These are phyloP conservation scores for Dicrurus megarhynchus DNA, from an alignment of 2,113 vertebrate genomes.

Conservation along the genomic window DNA sequence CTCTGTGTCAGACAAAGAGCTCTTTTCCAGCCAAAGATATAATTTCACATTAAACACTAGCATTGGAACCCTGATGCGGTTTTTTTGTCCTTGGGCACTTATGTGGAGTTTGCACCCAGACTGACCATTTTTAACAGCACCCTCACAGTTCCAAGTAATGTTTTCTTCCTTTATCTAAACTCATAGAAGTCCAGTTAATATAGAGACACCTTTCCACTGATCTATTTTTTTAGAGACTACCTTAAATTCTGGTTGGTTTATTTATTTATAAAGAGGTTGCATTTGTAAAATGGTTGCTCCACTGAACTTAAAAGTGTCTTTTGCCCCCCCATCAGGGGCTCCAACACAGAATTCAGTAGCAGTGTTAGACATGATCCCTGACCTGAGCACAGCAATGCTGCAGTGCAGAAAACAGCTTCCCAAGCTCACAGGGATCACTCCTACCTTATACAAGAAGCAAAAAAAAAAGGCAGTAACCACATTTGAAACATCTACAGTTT, in stretches of 20 bases:
- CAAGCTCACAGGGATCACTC: neutral
- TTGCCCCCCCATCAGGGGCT: rapidly evolving
- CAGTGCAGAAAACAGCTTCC: neutral
- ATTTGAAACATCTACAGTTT: neutral
- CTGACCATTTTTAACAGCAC: neutral
- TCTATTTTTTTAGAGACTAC: neutral
- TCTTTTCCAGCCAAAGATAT: conserved; percentile 2
- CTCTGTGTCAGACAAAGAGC: conserved; percentile 1
- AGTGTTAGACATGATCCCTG: neutral
- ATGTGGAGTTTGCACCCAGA: neutral
- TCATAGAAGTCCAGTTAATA: neutral
- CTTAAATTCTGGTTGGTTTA: neutral
- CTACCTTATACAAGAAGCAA: neutral
- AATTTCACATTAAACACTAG: conserved; percentile 12
- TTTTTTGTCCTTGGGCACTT: neutral
- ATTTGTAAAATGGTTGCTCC: neutral
- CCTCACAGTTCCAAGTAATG: rapidly evolving
- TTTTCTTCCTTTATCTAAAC: neutral
- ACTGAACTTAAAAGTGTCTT: neutral
- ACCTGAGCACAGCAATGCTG: neutral
- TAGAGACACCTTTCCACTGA: neutral
- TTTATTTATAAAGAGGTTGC: neutral
- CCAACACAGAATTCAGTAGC: neutral
- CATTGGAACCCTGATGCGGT: neutral
- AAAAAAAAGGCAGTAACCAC: neutral